A percentile compares a stretch with the other conserved stretches of the same genome.
Evolutionary conservation across 1,140 invertebrate species (phyloP).

Genomic region (Bombus confusus): DNA sequence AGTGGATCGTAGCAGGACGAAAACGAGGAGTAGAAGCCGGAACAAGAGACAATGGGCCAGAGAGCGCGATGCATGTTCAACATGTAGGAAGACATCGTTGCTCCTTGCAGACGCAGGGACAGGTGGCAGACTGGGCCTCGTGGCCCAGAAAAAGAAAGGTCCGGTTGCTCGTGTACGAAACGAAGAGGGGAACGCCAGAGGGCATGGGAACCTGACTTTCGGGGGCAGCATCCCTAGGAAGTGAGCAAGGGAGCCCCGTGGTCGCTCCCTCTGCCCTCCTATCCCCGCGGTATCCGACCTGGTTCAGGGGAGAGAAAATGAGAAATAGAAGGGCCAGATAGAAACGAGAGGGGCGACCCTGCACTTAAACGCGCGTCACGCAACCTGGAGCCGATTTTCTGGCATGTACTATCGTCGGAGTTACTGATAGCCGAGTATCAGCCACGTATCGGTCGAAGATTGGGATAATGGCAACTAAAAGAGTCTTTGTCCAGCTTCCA

Average conservation of each 20-base stretch:
- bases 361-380: conserved; percentile 69
- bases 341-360: conserved; percentile 53
- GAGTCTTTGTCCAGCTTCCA: too few species aligned
- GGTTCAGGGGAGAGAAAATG: conserved; percentile 69
- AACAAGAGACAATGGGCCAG: conserved; percentile 35
- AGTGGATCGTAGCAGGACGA: conserved; percentile 11
- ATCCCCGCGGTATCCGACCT: conserved; percentile 26
- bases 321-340: conserved; percentile 69
- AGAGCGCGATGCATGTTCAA: conserved; percentile 77
- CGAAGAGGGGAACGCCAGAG: conserved; percentile 58
- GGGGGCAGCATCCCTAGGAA: conserved; percentile 81
- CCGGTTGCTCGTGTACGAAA: conserved; percentile 41
- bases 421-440: not conserved
- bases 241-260: conserved; percentile 62
- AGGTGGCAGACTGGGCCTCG: conserved; percentile 76
- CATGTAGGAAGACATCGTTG: conserved; percentile 76
- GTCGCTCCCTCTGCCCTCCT: conserved; percentile 8
- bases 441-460: too few species aligned
- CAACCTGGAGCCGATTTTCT: not conserved
- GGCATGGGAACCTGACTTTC: conserved; percentile 82
- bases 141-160: conserved; percentile 64
- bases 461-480: too few species aligned
- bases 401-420: not conserved
- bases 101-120: conserved; percentile 78
- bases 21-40: conserved; percentile 37